Evolutionary conservation across 2,888 invertebrate genomes (phyloP).

Genomic region (Eubasilissa splendida): DNA sequence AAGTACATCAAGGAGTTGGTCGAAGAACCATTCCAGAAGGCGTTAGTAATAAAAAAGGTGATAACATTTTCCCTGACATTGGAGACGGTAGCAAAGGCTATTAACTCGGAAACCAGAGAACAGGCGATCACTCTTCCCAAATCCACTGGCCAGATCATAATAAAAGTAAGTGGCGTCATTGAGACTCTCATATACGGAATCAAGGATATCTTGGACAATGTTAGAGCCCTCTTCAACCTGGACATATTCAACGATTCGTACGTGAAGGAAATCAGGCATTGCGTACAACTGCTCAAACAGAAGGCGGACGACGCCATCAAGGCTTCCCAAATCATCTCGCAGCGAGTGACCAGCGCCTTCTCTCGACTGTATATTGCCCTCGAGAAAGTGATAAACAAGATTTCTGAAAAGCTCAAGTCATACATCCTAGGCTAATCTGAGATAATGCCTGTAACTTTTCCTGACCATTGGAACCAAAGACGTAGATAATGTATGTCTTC

Average conservation of each 20-base stretch:
- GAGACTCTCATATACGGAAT: background rate
- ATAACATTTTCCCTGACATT: no score
- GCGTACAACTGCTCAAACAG: background rate
- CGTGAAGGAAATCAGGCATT: constrained; percentile 1
- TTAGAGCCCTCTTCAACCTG: background rate
- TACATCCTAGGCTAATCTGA: background rate
- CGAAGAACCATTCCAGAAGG: no score
- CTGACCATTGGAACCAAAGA: no score
- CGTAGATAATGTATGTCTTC: no score
- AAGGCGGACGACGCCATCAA: background rate
- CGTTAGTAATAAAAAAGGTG: no score
- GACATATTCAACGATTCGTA: background rate
- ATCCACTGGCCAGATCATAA: background rate
- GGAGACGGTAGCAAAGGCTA: no score
- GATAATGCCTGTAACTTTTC: background rate
- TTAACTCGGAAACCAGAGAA: background rate
- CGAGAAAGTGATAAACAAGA: background rate
- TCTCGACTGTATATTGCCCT: background rate
- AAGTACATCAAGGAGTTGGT: no score
- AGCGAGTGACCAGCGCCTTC: background rate
- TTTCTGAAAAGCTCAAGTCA: background rate
- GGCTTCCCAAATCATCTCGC: background rate
- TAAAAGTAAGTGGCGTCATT: background rate
- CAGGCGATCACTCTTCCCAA: background rate
- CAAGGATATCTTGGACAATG: background rate